Conservation (phyloP, 2,797 vertebrate species). For the Ceryle rudis region DNA sequence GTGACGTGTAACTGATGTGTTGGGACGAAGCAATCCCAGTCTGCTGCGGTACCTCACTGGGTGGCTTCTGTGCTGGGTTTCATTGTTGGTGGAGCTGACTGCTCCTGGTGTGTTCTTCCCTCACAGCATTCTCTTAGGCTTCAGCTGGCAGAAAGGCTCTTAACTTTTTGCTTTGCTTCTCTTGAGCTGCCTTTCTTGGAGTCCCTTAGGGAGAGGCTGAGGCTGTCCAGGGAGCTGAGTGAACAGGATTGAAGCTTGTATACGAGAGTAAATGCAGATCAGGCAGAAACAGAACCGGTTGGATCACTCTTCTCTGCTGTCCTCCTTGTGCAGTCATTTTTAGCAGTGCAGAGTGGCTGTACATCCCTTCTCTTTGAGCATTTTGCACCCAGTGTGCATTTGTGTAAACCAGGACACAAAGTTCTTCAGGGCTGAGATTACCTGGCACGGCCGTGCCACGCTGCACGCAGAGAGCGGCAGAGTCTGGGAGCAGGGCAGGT, state of each 20-base stretch:
- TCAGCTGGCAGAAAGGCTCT: neutral
- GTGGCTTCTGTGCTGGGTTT: rapidly evolving
- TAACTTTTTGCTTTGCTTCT: neutral
- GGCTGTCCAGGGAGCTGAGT: neutral
- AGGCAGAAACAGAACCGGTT: neutral
- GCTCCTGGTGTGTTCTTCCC: neutral
- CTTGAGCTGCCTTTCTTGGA: neutral
- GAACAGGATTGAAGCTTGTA: neutral
- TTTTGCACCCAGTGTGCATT: neutral
- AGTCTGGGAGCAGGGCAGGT: too few relatives aligned
- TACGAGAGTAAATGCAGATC: rapidly evolving
- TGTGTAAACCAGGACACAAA: rapidly evolving
- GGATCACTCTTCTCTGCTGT: neutral
- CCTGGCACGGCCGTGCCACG: rapidly evolving
- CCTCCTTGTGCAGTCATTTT: neutral
- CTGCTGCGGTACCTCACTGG: neutral
- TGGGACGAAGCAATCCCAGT: neutral
- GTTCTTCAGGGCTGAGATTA: neutral
- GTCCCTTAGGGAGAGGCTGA: neutral
- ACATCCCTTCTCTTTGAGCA: neutral
- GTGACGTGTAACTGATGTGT: rapidly evolving
- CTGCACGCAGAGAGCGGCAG: too few relatives aligned
- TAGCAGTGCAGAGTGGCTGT: neutral
- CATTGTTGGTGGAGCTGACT: neutral
- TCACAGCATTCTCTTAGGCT: rapidly evolving